These are phyloP conservation scores for Chymomyza amoena DNA, from an alignment of 2,888 invertebrate genomes.

Conservation along the genomic window DNA sequence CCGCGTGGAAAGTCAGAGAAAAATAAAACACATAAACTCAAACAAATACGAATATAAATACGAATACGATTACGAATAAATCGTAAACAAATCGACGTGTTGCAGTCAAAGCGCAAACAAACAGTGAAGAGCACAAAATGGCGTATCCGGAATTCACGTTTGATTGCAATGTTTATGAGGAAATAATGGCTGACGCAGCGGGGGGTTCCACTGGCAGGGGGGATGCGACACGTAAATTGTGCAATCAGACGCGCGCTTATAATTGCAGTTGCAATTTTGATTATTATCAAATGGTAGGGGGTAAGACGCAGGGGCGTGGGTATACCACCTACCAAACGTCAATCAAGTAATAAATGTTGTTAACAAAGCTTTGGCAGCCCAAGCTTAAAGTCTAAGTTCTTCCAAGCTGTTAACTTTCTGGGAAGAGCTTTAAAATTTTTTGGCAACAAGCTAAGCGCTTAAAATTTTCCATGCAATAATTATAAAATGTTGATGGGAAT, in stretches of 20 bases:
- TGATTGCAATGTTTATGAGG: conserved; percentile 34
- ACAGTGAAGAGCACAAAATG: conserved; percentile 11
- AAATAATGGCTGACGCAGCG: conserved; percentile 5
- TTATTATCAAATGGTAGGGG: neutral
- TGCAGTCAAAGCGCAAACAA: conserved; percentile 46
- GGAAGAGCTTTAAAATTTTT: neutral
- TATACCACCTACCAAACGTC: neutral
- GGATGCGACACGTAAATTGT: conserved; percentile 15
- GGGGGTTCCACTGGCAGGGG: neutral
- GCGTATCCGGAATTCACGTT: conserved; percentile 31
- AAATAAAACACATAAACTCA: conserved; percentile 1
- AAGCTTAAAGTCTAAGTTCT: neutral
- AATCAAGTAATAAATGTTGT: neutral
- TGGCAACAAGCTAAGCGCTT: too few species aligned
- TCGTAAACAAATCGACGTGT: neutral
- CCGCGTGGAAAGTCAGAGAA: conserved; percentile 52
- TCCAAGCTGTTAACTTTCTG: neutral
- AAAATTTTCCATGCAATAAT: too few species aligned
- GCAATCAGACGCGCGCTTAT: conserved; percentile 60
- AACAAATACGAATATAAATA: neutral
- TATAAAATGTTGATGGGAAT: too few species aligned
- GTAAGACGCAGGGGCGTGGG: too few species aligned
- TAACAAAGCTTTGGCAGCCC: neutral
- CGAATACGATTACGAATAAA: neutral
- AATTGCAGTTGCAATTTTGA: conserved; percentile 60